Base-by-base conservation (phyloP, 2,113 vertebrate genomes). In the Colistium nudipinnis region DNA sequence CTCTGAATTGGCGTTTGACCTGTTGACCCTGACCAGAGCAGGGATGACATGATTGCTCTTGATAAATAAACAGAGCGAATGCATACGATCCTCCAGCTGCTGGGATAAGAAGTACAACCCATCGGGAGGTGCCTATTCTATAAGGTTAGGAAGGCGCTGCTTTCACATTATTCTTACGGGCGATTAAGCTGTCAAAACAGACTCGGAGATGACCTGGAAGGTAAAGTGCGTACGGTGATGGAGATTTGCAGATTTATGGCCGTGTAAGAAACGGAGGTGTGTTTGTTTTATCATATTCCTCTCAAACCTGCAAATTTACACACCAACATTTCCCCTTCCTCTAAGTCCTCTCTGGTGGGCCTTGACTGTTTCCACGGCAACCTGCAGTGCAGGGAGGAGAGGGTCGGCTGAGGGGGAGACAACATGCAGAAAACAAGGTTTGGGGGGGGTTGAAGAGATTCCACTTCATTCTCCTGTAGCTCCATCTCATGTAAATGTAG, bases 331-430 rank as follows among this genome's bases (percentile, higher is more conserved):
- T 70, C 63, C 56, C 19, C 53, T 74, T 70, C 17, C 70, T 38
- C 73, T 54, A 55, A 74, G 62, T 71, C 70, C 60, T 87, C 85
- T 81, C 89, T 85, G 64, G 81, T 88, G 88, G 81, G 84, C 79
- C 71, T 74, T 73, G 68, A 79, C 86, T 82, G 93, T 94, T 94
- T 89, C 92, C 89, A 79, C 90, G 92, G 92, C 88, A 93, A 93
- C 93, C 61, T 79, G 68, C 77, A 67, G 71, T 87, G 71, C 22
- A 28, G 68, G 72, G 72, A 33, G 61, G 68, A 74, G 28, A 69
- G 31, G 53, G 69, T 35, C 65, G 76, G 59, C 59, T 68, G 35
- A 72, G 61, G 44, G n/a, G 54, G 65, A 85, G 35, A 70, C 70
- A 71, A 73, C 76, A 82, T 73, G 31, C 22, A 48, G 45, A 47